Base-by-base conservation (phyloP, 2,113 vertebrate species). In the Electrona antarctica region DNA sequence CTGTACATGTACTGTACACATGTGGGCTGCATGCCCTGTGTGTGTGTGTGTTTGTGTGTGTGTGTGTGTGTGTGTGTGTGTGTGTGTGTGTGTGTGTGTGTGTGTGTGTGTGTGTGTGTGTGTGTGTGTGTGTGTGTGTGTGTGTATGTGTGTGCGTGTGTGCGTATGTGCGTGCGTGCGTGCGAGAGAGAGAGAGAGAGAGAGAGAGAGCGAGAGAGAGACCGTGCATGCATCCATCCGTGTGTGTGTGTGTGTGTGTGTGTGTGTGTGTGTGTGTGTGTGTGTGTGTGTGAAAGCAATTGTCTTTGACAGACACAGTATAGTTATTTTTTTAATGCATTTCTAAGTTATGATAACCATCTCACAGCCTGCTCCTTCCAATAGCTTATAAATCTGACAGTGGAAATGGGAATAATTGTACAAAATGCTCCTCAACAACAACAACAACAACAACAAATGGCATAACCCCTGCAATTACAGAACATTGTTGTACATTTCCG, bases 311-410 rank as follows among this genome's bases (percentile, higher is more conserved):
- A 90, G 83, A 57, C 46, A 14, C 77, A 80, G 82, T 64, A 76
- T 80, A 81, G 82, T 88, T 88, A 86, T 88, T 88, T 88, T 71
- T 88, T 90, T 82, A 85, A 87, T 88, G 86, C 79, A 78, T 87
- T 88, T 91, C 78, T 79, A 74, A 88, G 80, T 80, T 87, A 85
- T 86, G 88, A 89, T 90, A 89, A 89, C 83, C 76, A 87, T 88
- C 78, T 54, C 49, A 4, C 61, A 66, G 80, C 64, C 74, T 81
- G 76, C 78, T 73, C 72, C 69, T 71, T 87, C 79, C 80, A 84
- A 75, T 84, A 78, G 73, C 81, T 84, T 86, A 81, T 79, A 74
- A 80, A 78, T 85, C 81, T 88, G 87, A 85, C 86, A 86, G 82
- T 89, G 83, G 80, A 87, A 91, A 88, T 84, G 82, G 81, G 81